A percentile compares a stretch with the other conserved stretches of the same genome.
Conservation (phyloP, 1,140 invertebrate species). For the Euwallacea fornicatus region DNA sequence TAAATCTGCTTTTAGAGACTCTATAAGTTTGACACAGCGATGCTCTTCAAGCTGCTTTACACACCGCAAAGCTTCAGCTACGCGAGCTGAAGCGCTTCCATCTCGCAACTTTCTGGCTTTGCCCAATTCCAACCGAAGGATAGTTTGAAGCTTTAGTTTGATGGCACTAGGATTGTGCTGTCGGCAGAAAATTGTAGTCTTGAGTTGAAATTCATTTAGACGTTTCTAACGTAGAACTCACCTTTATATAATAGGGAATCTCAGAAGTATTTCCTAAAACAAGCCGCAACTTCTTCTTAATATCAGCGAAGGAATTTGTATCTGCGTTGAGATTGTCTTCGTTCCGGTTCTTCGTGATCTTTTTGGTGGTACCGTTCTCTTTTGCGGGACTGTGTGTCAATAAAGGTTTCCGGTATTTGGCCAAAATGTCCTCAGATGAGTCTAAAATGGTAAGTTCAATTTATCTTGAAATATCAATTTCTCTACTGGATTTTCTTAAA, state of each 20-base stretch:
- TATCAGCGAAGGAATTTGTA: conserved; percentile 60
- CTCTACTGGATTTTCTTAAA: no score
- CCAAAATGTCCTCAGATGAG: conserved; percentile 89
- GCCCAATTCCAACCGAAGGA: conserved; percentile 79
- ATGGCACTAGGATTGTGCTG: conserved; percentile 39
- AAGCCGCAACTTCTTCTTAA: conserved; percentile 89
- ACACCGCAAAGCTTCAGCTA: conserved; percentile 81
- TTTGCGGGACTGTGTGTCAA: conserved; percentile 59
- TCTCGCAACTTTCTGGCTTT: conserved; percentile 87
- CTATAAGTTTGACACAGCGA: conserved; percentile 75
- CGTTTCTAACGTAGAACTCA: conserved; percentile 12
- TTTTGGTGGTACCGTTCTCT: conserved; percentile 34
- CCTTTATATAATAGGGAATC: conserved; percentile 45
- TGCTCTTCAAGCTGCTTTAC: conserved; percentile 72
- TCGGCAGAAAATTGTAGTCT: background rate
- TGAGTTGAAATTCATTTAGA: background rate
- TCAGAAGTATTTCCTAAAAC: conserved; percentile 70
- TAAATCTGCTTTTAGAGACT: conserved; percentile 81
- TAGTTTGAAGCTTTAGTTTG: conserved; percentile 68
- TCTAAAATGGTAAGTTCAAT: conserved; percentile 57
- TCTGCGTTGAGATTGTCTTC: conserved; percentile 33
- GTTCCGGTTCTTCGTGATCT: conserved; percentile 35
- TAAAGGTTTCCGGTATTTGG: conserved; percentile 87
- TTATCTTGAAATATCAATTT: no score
- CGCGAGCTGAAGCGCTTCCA: conserved; percentile 77